These are phyloP conservation scores for Grus americana DNA, from an alignment of 2,113 vertebrate genomes.

Conservation along the genomic window DNA sequence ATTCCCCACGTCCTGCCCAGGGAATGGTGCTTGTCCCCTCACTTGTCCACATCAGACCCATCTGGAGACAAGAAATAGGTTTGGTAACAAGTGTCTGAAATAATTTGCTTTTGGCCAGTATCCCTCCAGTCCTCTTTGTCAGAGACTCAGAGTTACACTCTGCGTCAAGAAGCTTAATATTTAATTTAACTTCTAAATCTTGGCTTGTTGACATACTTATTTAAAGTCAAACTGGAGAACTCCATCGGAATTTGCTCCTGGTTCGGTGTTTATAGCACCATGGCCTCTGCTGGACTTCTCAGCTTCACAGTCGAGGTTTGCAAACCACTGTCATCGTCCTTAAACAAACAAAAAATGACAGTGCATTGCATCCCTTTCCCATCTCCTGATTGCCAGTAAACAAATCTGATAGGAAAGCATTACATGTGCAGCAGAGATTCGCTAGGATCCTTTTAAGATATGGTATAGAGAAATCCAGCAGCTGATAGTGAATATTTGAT, in stretches of 20 bases:
- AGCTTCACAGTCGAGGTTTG: neutral
- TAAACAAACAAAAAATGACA: neutral
- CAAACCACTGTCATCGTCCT: neutral
- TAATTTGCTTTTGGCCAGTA: neutral
- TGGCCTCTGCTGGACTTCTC: neutral
- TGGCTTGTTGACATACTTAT: neutral
- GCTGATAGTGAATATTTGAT: neutral
- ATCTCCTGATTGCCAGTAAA: neutral
- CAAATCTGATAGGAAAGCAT: neutral
- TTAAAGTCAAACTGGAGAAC: neutral
- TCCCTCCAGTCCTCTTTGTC: neutral
- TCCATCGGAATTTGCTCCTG: neutral
- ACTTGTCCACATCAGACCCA: neutral
- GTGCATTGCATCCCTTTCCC: neutral
- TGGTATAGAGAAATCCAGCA: neutral
- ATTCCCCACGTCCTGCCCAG: neutral
- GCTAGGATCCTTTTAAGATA: neutral
- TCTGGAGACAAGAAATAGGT: neutral
- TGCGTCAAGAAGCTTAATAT: neutral
- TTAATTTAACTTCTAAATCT: neutral
- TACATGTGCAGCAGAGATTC: neutral
- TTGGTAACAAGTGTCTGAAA: neutral
- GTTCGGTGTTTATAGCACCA: neutral
- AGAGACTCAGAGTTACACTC: neutral
- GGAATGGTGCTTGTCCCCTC: neutral